Conservation (phyloP, 2,797 vertebrate genomes). For the Esox masquinongy region DNA sequence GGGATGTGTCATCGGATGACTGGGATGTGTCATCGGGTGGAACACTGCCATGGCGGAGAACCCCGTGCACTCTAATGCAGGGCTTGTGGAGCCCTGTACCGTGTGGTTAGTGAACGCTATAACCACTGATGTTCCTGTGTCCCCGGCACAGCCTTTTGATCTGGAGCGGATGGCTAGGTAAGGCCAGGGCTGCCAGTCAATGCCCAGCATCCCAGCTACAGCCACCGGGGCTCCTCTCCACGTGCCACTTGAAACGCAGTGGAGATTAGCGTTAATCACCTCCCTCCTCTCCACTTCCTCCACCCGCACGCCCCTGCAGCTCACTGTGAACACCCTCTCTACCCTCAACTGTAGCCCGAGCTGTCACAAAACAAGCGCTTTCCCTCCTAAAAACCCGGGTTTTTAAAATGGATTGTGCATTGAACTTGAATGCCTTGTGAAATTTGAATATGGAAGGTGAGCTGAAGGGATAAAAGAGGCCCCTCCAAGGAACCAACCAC, state of each 20-base stretch:
- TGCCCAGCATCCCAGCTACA: neutral
- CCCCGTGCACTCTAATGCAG: neutral
- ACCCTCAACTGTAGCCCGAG: slow-evolving; percentile 3
- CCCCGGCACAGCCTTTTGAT: neutral
- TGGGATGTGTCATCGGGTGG: too few relatives aligned
- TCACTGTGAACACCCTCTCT: slow-evolving; percentile 28
- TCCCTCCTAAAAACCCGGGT: slow-evolving; percentile 22
- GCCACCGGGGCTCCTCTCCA: neutral
- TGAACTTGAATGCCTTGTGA: slow-evolving; percentile 69
- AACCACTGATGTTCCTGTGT: neutral
- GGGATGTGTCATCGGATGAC: too few relatives aligned
- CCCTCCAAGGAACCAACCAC: slow-evolving; percentile 65
- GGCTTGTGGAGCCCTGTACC: neutral
- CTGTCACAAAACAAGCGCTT: slow-evolving; percentile 40
- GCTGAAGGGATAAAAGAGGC: slow-evolving; percentile 59
- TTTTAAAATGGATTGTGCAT: slow-evolving; percentile 63
- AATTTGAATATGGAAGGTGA: slow-evolving; percentile 74
- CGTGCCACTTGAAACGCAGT: neutral
- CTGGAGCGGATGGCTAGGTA: neutral
- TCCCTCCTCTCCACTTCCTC: neutral
- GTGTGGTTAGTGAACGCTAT: neutral
- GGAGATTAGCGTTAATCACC: neutral
- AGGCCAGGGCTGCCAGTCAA: neutral
- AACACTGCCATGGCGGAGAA: neutral
- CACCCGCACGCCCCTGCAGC: slow-evolving; percentile 19